phyloP scores from a whole-genome alignment of 2,113 vertebrate species.

The Galbula dea region DNA sequence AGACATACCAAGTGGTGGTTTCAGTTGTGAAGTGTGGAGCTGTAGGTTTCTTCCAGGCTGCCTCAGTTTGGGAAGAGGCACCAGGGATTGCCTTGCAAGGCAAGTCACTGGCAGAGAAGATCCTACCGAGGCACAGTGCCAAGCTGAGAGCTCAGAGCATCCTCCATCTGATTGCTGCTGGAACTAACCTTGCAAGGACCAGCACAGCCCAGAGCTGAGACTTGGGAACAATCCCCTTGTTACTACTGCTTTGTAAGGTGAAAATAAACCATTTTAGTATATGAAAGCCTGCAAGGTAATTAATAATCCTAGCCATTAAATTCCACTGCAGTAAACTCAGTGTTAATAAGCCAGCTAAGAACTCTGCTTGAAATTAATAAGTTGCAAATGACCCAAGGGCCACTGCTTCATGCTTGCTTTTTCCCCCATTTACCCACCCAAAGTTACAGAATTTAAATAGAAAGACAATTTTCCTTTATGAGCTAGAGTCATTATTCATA shows the following conservation, averaged over 20 bases:
- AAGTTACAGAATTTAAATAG: constrained; percentile 68
- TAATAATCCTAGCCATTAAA: constrained; percentile 61
- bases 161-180: too few relatives aligned
- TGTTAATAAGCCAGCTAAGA: constrained; percentile 64
- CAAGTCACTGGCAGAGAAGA: background rate
- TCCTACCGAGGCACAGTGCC: background rate
- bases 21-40: background rate
- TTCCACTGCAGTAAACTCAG: constrained; percentile 29
- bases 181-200: background rate
- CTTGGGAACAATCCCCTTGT: background rate
- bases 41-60: background rate
- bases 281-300: constrained; percentile 56
- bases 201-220: background rate
- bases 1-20: rapidly evolving
- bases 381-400: constrained; percentile 73
- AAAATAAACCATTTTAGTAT: constrained; percentile 7
- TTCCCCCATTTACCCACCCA: constrained; percentile 20
- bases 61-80: background rate
- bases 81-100: too few relatives aligned
- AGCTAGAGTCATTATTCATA: constrained; percentile 68
- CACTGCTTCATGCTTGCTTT: constrained; percentile 40
- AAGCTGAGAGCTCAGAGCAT: background rate
- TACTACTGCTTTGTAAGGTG: background rate
- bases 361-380: constrained; percentile 74
- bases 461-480: constrained; percentile 73